phyloP scores from a whole-genome alignment of 1,140 invertebrate species.

The Drosophila rufa region DNA sequence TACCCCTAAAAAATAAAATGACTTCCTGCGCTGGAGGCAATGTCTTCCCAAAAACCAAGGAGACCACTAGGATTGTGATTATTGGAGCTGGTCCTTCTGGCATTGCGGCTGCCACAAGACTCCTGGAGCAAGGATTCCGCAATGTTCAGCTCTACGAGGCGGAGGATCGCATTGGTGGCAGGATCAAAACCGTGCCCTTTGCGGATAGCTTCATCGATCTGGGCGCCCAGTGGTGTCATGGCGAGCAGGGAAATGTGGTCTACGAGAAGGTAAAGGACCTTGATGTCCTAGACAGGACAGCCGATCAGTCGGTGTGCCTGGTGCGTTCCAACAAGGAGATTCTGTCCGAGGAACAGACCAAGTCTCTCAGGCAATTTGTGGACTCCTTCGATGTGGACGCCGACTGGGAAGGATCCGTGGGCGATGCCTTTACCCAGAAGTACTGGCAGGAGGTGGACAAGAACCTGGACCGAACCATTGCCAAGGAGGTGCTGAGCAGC shows the following conservation, averaged over 20 bases:
- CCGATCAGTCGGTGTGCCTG: slow-evolving; percentile 61
- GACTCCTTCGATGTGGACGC: slow-evolving; percentile 26
- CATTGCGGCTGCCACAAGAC: slow-evolving; percentile 87
- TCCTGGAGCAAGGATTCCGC: slow-evolving; percentile 86
- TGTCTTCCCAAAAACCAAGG: slow-evolving; percentile 37
- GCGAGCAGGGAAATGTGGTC: slow-evolving; percentile 90
- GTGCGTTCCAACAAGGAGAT: slow-evolving; percentile 80
- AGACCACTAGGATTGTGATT: slow-evolving; percentile 85
- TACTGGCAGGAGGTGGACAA: slow-evolving; percentile 57
- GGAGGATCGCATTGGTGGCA: slow-evolving; percentile 89
- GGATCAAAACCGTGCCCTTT: slow-evolving; percentile 88
- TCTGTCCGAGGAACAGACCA: slow-evolving; percentile 58
- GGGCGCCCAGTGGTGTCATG: slow-evolving; percentile 93
- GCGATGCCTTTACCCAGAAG: slow-evolving; percentile 85
- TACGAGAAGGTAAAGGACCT: slow-evolving; percentile 88
- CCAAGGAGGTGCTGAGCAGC: slow-evolving; percentile 85
- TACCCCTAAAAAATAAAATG: neutral
- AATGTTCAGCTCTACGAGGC: slow-evolving; percentile 88
- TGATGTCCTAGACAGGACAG: slow-evolving; percentile 85
- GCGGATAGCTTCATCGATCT: slow-evolving; percentile 90
- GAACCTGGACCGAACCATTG: slow-evolving; percentile 54
- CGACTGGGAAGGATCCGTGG: slow-evolving; percentile 83
- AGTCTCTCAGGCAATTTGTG: slow-evolving; percentile 32
- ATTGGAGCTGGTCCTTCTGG: slow-evolving; percentile 88
- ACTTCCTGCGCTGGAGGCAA: slow-evolving; percentile 3